Evolutionary conservation across 2,113 vertebrate genomes (phyloP).

Genomic region (Rattus rattus): DNA sequence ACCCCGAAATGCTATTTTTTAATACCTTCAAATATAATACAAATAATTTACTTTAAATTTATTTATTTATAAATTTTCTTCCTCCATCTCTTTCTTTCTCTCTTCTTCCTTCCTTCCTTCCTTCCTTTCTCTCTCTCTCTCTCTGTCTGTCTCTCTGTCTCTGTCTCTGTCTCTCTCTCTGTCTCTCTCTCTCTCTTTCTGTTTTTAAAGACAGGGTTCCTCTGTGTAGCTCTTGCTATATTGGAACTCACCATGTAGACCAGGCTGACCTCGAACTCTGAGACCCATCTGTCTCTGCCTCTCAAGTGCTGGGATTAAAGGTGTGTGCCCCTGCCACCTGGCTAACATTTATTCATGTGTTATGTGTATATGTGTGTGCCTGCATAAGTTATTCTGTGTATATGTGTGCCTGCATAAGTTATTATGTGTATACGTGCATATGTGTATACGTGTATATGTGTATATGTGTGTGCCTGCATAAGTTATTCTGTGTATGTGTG

Average conservation of each 20-base stretch:
- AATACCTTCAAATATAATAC: constrained; percentile 29
- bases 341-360: neutral
- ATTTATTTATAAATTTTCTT: neutral
- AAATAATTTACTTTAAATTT: constrained; percentile 23
- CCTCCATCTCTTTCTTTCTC: no score
- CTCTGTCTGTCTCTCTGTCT: no score
- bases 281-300: neutral
- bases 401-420: no score
- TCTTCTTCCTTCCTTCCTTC: no score
- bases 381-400: neutral
- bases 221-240: neutral
- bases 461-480: no score
- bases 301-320: neutral
- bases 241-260: neutral
- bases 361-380: neutral
- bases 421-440: no score
- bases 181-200: no score
- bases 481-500: no score
- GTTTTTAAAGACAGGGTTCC: neutral
- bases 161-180: no score
- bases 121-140: no score
- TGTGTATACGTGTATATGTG: no score
- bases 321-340: neutral
- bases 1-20: neutral
- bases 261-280: neutral